A percentile compares a stretch with the other conserved stretches of the same genome.
phyloP scores from a whole-genome alignment of 2,113 vertebrate species.

The Lipotes vexillifer region DNA sequence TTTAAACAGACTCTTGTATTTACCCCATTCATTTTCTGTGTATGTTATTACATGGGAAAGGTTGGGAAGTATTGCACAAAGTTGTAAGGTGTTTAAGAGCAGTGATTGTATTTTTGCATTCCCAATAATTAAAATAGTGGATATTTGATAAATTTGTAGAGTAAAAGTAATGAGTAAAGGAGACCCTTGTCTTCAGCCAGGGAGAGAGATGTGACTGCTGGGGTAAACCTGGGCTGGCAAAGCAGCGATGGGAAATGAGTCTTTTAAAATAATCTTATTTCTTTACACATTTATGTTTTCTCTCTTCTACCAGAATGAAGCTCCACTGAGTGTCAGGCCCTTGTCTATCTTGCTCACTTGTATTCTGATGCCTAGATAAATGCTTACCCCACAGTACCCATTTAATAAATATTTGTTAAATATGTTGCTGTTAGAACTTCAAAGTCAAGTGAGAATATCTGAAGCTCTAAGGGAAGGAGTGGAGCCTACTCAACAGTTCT shows the following conservation, averaged over 20 bases:
- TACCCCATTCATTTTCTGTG: neutral
- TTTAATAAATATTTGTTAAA: neutral
- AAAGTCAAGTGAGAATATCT: neutral
- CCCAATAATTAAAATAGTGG: neutral
- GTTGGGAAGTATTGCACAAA: neutral
- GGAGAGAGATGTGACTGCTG: neutral
- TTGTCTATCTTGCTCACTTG: neutral
- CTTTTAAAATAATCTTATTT: slow-evolving; percentile 22
- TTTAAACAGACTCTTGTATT: neutral
- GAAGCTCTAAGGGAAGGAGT: neutral
- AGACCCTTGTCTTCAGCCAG: neutral
- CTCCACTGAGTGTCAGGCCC: neutral
- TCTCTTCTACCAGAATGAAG: neutral
- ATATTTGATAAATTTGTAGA: neutral
- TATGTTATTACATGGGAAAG: neutral
- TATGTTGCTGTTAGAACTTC: neutral
- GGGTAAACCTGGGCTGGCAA: neutral
- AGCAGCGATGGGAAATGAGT: neutral
- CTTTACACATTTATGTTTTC: neutral
- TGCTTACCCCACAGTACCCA: neutral
- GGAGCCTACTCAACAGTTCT: neutral
- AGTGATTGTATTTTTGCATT: neutral
- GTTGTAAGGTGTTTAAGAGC: neutral
- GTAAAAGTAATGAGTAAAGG: neutral
- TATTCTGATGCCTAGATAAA: neutral